Evolutionary conservation across 2,888 invertebrate genomes (phyloP).

Genomic region (Buathra laborator): DNA sequence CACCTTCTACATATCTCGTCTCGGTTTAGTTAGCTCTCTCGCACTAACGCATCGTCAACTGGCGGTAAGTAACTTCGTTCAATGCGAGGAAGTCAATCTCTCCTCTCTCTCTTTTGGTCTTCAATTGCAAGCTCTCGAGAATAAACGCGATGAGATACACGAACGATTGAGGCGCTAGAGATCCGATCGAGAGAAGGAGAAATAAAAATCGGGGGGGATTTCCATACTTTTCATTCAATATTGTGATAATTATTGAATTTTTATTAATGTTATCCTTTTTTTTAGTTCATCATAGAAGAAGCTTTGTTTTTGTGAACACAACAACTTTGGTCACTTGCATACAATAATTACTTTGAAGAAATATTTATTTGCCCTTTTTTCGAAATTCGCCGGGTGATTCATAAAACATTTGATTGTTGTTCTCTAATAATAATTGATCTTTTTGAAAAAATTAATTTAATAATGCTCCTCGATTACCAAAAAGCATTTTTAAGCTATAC

Average conservation of each 20-base stretch:
- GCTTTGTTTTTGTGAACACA: too few species aligned
- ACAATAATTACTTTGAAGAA: too few species aligned
- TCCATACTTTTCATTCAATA: neutral
- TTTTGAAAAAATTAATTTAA: too few species aligned
- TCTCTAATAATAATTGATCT: too few species aligned
- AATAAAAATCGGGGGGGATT: neutral
- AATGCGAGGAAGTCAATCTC: neutral
- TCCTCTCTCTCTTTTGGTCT: neutral
- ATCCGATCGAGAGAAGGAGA: neutral
- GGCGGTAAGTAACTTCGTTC: neutral
- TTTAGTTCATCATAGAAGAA: too few species aligned
- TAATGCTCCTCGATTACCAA: too few species aligned
- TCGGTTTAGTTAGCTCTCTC: slow-evolving; percentile 7
- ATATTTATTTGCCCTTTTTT: too few species aligned
- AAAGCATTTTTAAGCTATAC: too few species aligned
- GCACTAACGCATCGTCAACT: neutral
- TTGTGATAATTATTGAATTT: neutral
- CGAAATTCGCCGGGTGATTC: too few species aligned
- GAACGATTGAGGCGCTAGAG: slow-evolving; percentile 4
- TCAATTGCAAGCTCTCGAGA: neutral
- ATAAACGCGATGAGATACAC: neutral
- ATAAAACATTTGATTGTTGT: too few species aligned
- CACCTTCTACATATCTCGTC: slow-evolving; percentile 35
- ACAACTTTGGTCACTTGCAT: too few species aligned
- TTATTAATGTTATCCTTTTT: neutral